These are phyloP conservation scores for Cacajao melanocephalus DNA, from an alignment of 2,797 vertebrate species.

Conservation along the genomic window DNA sequence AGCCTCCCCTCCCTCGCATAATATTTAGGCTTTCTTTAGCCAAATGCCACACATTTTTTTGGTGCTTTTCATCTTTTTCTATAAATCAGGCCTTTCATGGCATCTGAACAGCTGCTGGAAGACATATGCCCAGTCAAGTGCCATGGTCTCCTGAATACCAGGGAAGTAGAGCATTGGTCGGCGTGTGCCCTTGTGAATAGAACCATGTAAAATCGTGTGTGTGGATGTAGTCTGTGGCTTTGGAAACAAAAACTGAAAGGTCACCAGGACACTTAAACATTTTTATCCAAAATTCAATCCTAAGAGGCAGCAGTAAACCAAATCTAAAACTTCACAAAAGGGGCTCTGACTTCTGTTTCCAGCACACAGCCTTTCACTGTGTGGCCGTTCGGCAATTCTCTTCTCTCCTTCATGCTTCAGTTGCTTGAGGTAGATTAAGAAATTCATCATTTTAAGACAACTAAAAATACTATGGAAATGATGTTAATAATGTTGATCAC, in stretches of 20 bases:
- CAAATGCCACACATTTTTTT: conserved; percentile 47
- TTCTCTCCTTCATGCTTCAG: conserved; percentile 50
- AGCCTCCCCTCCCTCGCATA: neutral
- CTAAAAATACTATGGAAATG: conserved; percentile 50
- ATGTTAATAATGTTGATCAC: conserved; percentile 8
- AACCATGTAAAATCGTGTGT: conserved; percentile 45
- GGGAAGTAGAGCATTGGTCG: neutral
- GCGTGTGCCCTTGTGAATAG: neutral
- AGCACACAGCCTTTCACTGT: neutral
- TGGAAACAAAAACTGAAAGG: conserved; percentile 55
- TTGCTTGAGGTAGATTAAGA: conserved; percentile 48
- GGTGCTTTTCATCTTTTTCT: conserved; percentile 57
- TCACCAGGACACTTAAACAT: conserved; percentile 7
- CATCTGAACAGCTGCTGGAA: conserved; percentile 64
- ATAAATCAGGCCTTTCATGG: conserved; percentile 57
- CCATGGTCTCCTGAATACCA: conserved; percentile 2
- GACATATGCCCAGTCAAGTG: conserved; percentile 60
- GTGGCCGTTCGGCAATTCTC: conserved; percentile 1
- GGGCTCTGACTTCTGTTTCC: neutral
- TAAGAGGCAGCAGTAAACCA: neutral
- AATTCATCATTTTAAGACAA: conserved; percentile 64
- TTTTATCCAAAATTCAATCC: conserved; percentile 47
- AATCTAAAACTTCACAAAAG: conserved; percentile 1
- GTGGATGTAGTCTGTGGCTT: conserved; percentile 35
- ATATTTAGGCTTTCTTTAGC: conserved; percentile 59